These are phyloP conservation scores for Zoanthus sociatus DNA, from an alignment of 92 coral and sea anemone species.

Conservation along the genomic window DNA sequence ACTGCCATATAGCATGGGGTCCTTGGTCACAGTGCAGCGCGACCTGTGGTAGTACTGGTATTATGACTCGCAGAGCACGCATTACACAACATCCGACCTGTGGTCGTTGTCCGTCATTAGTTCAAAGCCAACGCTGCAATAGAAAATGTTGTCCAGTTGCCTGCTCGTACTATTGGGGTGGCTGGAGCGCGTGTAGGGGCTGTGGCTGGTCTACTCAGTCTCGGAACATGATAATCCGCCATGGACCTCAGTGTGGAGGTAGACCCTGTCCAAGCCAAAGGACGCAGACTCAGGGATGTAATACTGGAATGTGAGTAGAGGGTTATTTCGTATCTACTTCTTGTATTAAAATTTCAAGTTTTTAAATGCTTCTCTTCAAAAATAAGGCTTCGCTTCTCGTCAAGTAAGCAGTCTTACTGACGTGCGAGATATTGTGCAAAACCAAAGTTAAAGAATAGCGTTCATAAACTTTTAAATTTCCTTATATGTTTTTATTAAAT, in stretches of 20 bases:
- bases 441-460: no score
- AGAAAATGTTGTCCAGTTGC: slow-evolving; percentile 74
- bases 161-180: slow-evolving; percentile 76
- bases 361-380: no score
- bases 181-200: slow-evolving; percentile 85
- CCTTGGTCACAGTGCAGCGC: slow-evolving; percentile 49
- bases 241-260: slow-evolving; percentile 80
- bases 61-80: slow-evolving; percentile 27
- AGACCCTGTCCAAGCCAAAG: slow-evolving; percentile 73
- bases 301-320: slow-evolving; percentile 81
- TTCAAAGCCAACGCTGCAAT: slow-evolving; percentile 66
- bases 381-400: no score
- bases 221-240: slow-evolving; percentile 59
- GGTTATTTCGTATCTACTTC: no score
- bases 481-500: no score
- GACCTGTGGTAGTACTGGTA: slow-evolving; percentile 47
- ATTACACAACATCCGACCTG: slow-evolving; percentile 16
- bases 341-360: no score
- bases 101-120: slow-evolving; percentile 29
- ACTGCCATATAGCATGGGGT: slow-evolving; percentile 48
- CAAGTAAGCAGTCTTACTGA: no score
- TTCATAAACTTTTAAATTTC: no score
- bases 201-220: slow-evolving; percentile 79
- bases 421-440: no score
- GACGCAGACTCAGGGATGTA: slow-evolving; percentile 65